phyloP scores from a whole-genome alignment of 2,888 invertebrate species.

The Pollenia labialis region DNA sequence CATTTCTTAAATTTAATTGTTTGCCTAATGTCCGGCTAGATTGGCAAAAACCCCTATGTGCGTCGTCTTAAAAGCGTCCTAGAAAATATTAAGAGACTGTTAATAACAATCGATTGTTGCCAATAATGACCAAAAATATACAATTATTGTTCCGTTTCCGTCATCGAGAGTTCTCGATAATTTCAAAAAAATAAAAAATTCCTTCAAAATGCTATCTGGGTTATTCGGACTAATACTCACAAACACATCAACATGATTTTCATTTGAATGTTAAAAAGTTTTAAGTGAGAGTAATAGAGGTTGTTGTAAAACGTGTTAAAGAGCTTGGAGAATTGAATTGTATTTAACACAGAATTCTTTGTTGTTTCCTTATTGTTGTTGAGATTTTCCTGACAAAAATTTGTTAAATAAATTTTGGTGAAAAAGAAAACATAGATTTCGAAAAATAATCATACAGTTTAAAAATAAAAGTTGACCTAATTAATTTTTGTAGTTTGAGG shows the following conservation, averaged over 20 bases:
- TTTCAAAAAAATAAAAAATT: too few species aligned
- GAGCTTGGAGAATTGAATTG: conserved; percentile 41
- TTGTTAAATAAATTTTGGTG: conserved; percentile 18
- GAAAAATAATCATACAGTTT: not conserved
- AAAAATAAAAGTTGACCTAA: conserved; percentile 21
- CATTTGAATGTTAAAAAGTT: conserved; percentile 24
- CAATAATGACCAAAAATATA: too few species aligned
- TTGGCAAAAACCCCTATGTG: too few species aligned
- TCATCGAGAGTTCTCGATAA: too few species aligned
- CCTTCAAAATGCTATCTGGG: too few species aligned
- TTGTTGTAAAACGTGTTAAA: conserved; percentile 56
- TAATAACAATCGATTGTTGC: too few species aligned
- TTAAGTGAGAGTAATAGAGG: conserved; percentile 45
- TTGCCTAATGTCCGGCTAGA: too few species aligned
- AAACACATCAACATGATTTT: conserved; percentile 37
- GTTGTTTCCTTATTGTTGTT: not conserved
- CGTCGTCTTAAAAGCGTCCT: too few species aligned
- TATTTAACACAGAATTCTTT: conserved; percentile 23
- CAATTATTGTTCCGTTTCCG: too few species aligned
- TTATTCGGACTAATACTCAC: not conserved
- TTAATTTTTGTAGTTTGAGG: conserved; percentile 12
- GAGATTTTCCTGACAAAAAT: conserved; percentile 1
- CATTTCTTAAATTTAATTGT: too few species aligned
- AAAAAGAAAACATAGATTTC: not conserved
- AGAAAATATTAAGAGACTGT: too few species aligned